Conservation (phyloP, 2,113 vertebrate species). For the Taxidea taxus region DNA sequence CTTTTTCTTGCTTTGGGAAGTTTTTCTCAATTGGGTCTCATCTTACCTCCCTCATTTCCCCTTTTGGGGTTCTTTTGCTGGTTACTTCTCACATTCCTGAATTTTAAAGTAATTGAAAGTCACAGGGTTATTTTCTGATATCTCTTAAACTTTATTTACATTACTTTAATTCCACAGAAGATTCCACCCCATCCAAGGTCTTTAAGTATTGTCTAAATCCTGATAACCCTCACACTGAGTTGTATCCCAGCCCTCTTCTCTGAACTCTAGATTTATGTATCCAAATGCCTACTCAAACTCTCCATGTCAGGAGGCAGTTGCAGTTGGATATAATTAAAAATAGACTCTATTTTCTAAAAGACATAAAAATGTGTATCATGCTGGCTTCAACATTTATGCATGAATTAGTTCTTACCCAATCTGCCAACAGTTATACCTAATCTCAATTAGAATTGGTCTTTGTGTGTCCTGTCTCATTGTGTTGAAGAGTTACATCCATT, state of each 20-base stretch:
- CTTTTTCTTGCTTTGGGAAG: background rate
- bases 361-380: background rate
- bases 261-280: background rate
- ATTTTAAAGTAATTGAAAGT: background rate
- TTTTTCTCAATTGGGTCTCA: background rate
- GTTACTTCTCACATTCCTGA: background rate
- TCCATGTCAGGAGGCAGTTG: background rate
- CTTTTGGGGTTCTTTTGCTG: background rate
- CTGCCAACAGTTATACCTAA: background rate
- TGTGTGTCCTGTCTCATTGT: background rate
- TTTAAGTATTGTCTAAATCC: background rate
- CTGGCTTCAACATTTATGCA: background rate
- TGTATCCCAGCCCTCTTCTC: background rate
- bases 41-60: background rate
- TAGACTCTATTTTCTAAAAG: background rate
- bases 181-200: background rate
- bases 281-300: background rate
- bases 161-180: background rate
- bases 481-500: background rate
- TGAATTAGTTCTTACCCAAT: background rate
- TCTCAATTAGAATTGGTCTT: background rate
- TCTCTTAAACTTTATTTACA: background rate
- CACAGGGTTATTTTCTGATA: background rate
- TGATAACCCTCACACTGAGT: background rate
- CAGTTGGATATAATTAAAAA: background rate